Evolutionary conservation across 1,140 invertebrate genomes (phyloP).

Genomic region (Lepidotrigona ventralis): DNA sequence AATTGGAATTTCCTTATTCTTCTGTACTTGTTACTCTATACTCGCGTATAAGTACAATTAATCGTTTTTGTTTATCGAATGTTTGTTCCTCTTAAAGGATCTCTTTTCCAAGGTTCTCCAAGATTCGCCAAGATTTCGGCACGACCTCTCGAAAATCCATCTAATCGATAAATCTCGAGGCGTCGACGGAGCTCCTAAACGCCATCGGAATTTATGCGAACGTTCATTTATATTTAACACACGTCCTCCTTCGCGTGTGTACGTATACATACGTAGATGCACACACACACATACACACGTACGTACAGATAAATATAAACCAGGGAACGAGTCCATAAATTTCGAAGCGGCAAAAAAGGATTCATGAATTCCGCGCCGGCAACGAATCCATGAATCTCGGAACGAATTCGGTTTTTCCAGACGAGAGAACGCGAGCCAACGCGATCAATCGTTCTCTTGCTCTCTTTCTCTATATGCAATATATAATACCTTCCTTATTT

Average conservation of each 20-base stretch:
- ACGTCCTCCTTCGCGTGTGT: neutral
- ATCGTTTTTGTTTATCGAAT: neutral
- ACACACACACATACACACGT: no score
- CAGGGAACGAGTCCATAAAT: conserved; percentile 13
- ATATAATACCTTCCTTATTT: conserved; percentile 23
- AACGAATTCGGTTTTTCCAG: conserved; percentile 17
- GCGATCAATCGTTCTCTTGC: conserved; percentile 22
- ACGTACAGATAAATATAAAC: conserved; percentile 23
- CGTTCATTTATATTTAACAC: conserved; percentile 6
- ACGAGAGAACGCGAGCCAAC: conserved; percentile 48
- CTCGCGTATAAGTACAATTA: neutral
- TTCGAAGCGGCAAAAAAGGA: neutral
- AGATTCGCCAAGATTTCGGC: neutral
- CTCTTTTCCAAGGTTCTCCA: neutral
- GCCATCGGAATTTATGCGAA: conserved; percentile 12
- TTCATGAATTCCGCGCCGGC: conserved; percentile 2
- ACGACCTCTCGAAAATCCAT: conserved; percentile 7
- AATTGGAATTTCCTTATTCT: neutral
- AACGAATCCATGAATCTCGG: conserved; percentile 42
- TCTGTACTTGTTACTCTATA: neutral
- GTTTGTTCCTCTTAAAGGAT: neutral
- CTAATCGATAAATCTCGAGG: conserved; percentile 15
- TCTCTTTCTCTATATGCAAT: conserved; percentile 23
- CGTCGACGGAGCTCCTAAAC: conserved; percentile 9
- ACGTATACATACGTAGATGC: neutral